These are phyloP conservation scores for Tortricodes alternella DNA, from an alignment of 2,888 invertebrate species.

Conservation along the genomic window DNA sequence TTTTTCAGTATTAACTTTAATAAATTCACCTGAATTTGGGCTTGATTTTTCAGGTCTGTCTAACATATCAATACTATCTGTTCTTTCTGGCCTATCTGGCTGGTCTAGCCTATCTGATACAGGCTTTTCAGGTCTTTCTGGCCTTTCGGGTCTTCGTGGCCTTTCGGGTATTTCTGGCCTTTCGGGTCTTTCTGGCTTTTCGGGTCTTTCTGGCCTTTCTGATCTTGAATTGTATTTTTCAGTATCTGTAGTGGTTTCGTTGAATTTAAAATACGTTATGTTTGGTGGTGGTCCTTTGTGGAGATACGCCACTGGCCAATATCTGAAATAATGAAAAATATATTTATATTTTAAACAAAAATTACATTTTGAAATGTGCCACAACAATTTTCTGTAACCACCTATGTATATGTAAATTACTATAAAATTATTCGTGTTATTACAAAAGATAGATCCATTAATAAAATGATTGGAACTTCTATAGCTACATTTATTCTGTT, in stretches of 20 bases:
- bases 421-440: too few species aligned
- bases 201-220: slow-evolving; percentile 7
- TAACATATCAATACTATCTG: slow-evolving; percentile 5
- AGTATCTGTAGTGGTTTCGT: slow-evolving; percentile 52
- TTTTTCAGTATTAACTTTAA: slow-evolving; percentile 30
- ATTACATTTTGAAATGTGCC: too few species aligned
- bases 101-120: slow-evolving; percentile 33
- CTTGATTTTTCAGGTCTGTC: slow-evolving; percentile 14
- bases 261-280: slow-evolving; percentile 80
- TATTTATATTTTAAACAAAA: too few species aligned
- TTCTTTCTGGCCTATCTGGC: slow-evolving; percentile 27
- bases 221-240: slow-evolving; percentile 32
- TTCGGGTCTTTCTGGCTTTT: slow-evolving; percentile 11
- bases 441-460: too few species aligned
- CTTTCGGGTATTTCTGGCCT: slow-evolving; percentile 23
- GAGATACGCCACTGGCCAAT: slow-evolving; percentile 92
- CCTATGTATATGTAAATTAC: too few species aligned
- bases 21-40: slow-evolving; percentile 33
- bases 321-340: slow-evolving; percentile 57
- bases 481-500: too few species aligned
- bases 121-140: slow-evolving; percentile 21
- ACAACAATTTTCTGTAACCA: too few species aligned
- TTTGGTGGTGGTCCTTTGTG: slow-evolving; percentile 92
- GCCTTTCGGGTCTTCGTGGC: slow-evolving; percentile 23
- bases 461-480: too few species aligned